phyloP scores from a whole-genome alignment of 2,113 vertebrate genomes.

The Hypanus sabinus region DNA sequence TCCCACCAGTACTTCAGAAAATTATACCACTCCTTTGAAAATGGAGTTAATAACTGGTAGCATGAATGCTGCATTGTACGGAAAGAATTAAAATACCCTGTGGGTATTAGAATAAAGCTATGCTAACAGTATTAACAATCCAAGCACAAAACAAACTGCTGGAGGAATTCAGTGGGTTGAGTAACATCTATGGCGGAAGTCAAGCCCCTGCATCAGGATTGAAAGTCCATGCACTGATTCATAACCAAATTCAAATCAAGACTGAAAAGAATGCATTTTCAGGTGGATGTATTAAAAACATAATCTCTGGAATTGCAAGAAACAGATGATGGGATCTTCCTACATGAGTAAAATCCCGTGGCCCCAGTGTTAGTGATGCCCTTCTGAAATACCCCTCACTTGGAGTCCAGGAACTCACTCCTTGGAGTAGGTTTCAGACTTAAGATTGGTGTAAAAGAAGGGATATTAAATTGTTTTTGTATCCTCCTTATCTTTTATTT shows the following conservation, averaged over 20 bases:
- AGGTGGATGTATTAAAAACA: no score
- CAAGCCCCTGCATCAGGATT: no score
- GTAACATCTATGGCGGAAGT: no score
- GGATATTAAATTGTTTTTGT: background rate
- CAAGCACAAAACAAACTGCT: no score
- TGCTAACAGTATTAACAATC: background rate
- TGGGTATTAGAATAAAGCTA: background rate
- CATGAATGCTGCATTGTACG: background rate
- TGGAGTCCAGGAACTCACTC: background rate
- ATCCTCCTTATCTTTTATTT: background rate
- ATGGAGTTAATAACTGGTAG: background rate
- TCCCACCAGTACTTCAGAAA: background rate
- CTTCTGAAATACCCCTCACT: no score
- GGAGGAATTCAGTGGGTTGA: no score
- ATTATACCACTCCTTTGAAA: background rate
- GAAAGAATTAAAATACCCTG: background rate
- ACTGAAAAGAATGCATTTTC: no score
- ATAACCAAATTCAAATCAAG: no score
- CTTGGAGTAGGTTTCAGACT: background rate
- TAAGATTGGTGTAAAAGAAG: background rate
- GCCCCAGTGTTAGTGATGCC: background rate
- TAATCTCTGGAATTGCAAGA: no score
- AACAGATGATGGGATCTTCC: no score
- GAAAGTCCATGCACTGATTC: no score
- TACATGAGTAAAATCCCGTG: no score